Evolutionary conservation across 2,113 vertebrate genomes (phyloP).

Genomic region (Climacteris rufus): DNA sequence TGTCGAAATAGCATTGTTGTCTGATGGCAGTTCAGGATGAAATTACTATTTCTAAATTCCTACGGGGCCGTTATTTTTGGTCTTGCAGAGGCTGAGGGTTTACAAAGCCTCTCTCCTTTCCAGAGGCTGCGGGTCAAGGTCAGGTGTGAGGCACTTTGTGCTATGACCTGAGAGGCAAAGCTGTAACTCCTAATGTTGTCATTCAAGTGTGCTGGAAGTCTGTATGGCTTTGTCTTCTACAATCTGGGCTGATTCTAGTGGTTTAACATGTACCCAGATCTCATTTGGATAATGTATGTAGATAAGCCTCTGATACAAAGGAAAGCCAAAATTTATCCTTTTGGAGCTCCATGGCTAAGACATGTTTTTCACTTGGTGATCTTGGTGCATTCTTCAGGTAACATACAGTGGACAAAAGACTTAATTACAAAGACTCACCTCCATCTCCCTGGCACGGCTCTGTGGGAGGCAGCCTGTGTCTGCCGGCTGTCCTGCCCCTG

Average conservation of each 20-base stretch:
- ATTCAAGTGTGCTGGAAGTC: background rate
- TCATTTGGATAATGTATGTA: background rate
- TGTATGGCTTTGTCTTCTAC: background rate
- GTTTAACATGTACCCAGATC: background rate
- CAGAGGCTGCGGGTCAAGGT: background rate
- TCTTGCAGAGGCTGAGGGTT: background rate
- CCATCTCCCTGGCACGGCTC: fast-evolving
- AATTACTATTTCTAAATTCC: conserved; percentile 14
- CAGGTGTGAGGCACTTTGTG: background rate
- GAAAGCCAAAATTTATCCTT: background rate
- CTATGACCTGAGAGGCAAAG: background rate
- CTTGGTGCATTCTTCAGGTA: background rate
- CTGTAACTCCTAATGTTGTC: background rate
- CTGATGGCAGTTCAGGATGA: background rate
- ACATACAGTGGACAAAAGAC: background rate
- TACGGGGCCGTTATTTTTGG: background rate
- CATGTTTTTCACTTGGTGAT: background rate
- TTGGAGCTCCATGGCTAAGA: background rate
- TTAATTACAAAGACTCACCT: background rate
- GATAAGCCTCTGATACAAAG: background rate
- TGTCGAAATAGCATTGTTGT: background rate
- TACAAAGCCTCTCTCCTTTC: background rate
- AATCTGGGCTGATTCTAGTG: background rate
- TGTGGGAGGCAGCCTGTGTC: background rate
- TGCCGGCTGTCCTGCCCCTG: background rate